Evolutionary conservation across 2,113 vertebrate genomes (phyloP).

Genomic region (Corythoichthys intestinalis): DNA sequence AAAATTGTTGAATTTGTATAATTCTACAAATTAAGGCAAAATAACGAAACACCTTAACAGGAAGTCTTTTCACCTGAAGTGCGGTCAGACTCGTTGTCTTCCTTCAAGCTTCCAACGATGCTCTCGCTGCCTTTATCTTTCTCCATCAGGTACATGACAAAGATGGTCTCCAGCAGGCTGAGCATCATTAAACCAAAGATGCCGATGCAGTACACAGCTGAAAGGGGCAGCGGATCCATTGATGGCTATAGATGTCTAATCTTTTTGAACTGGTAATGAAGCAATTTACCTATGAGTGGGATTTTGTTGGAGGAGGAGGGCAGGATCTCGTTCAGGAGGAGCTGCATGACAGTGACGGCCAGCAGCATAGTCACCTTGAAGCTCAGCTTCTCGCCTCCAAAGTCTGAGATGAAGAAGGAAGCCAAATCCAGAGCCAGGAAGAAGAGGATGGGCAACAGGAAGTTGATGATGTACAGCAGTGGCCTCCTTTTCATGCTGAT

Average conservation of each 20-base stretch:
- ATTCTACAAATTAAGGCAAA: too few species aligned
- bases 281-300: slow-evolving; percentile 60
- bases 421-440: slow-evolving; percentile 75
- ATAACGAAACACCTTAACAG: not conserved
- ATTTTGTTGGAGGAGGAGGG: slow-evolving; percentile 56
- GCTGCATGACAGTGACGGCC: slow-evolving; percentile 67
- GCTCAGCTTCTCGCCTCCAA: slow-evolving; percentile 69
- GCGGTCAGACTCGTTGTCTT: not conserved
- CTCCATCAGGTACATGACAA: slow-evolving; percentile 72
- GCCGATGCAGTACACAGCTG: slow-evolving; percentile 58
- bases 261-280: not conserved
- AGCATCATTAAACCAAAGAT: slow-evolving; percentile 71
- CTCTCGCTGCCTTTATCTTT: slow-evolving; percentile 32
- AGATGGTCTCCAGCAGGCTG: slow-evolving; percentile 18
- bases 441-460: slow-evolving; percentile 71
- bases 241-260: not conserved
- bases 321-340: slow-evolving; percentile 69
- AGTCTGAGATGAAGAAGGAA: slow-evolving; percentile 72
- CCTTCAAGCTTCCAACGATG: too few species aligned
- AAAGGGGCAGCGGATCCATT: not conserved
- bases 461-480: slow-evolving; percentile 71
- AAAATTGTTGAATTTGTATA: too few species aligned
- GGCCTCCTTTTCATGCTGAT: slow-evolving; percentile 69
- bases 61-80: not conserved
- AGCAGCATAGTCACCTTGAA: slow-evolving; percentile 68